Evolutionary conservation across 2,113 vertebrate species (phyloP), one percentile per base, ranked within the genome.

Genomic region (Heptranchias perlo): DNA sequence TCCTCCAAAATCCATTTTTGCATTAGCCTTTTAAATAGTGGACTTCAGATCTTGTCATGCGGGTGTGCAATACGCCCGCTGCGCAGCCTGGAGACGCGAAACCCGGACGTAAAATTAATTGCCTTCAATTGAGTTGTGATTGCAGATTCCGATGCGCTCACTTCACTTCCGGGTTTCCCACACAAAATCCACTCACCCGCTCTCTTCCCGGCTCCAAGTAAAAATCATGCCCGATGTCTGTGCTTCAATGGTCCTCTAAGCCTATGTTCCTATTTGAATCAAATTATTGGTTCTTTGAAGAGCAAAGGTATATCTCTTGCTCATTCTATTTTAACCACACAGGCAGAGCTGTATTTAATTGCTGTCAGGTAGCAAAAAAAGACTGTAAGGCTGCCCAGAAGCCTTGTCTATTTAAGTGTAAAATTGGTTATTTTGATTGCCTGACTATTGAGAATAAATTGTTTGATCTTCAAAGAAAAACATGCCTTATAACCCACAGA

Each of bases 381-480:
- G 49, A 89, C 49, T 52, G 13, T 54, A 58, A 54, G 86, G 31
- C 86, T 89, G n/a, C 76, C 76, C 76, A 82, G 76, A 39, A 82
- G 76, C 76, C 76, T 82, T 82, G 86, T 89, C 86, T 54, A 89
- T 58, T 89, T 54, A 89, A 89, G 52, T 89, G 86, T 89, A 89
- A 89, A 89, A 89, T 89, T 89, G 86, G 49, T 35, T 89, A 89
- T 54, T 89, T 89, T 89, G 86, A 89, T 89, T 89, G 86, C 52
- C 11, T 35, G 49, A 52, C 86, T 89, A 31, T 89, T 89, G 86
- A 89, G 86, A 86, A 86, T 21, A 89, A 54, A 89, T 31, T 89
- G 86, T 89, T 35, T 89, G 86, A 89, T 89, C 86, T 54, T 89
- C 86, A 89, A 58, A 89, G 52, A 89, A 89, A 89, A 89, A 54